Evolutionary conservation across 2,888 invertebrate species (phyloP).

Genomic region (Thera obeliscata): DNA sequence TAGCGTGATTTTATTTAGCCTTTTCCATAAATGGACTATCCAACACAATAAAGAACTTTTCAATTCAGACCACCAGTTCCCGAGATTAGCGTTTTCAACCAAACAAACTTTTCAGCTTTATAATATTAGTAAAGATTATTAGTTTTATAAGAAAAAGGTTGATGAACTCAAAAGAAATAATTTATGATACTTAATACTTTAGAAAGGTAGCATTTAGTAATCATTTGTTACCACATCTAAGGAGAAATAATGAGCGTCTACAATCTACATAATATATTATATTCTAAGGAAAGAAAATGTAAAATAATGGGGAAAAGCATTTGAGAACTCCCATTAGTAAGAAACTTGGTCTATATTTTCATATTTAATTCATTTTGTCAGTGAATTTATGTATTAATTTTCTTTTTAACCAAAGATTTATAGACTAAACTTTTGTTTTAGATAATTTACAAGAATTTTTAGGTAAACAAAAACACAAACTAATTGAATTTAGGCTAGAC

Average conservation of each 20-base stretch:
- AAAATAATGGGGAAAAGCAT: constrained; percentile 64
- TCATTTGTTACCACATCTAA: background rate
- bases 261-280: constrained; percentile 11
- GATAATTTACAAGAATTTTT: background rate
- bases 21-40: too few relatives aligned
- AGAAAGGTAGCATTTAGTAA: too few relatives aligned
- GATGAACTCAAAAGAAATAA: too few relatives aligned
- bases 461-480: background rate
- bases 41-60: too few relatives aligned
- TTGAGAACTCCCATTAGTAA: constrained; percentile 65
- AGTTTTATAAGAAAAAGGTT: too few relatives aligned
- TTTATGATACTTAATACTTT: too few relatives aligned
- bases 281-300: constrained; percentile 50
- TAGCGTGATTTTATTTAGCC: too few relatives aligned
- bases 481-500: background rate
- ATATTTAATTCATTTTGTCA: constrained; percentile 60
- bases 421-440: constrained; percentile 5
- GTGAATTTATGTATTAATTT: constrained; percentile 62
- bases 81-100: too few relatives aligned
- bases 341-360: constrained; percentile 68
- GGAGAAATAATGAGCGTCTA: background rate
- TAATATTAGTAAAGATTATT: too few relatives aligned
- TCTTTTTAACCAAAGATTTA: constrained; percentile 52
- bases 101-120: too few relatives aligned
- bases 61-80: too few relatives aligned